Evolutionary conservation across 2,113 vertebrate genomes (phyloP), one percentile per base, ranked within the genome.

Genomic region (Solea senegalensis): DNA sequence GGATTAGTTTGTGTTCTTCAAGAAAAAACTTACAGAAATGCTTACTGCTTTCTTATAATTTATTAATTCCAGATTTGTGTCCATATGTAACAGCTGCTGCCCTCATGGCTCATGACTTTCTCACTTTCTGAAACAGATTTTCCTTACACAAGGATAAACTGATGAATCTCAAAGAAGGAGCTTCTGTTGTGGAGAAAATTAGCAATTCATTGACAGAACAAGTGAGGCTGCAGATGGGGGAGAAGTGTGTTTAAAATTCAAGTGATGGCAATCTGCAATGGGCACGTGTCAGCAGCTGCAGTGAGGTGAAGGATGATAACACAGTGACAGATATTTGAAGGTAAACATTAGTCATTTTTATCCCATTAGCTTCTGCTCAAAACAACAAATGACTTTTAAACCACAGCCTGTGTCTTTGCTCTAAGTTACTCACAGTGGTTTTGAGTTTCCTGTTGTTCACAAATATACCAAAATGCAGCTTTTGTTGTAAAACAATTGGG

Each of bases 261-360:
- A 68, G 43, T 41, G 43, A 61, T 74, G 73, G 28, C 69, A 66
- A 80, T 82, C 56, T 70, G 53, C 48, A 54, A 34, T 73, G 64
- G 71, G 58, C 13, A 27, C 14, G 43, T 63, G 57, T 51, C 51
- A 65, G 61, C 59, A 56, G 57, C 49, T 40, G 14, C 55, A 46
- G 41, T 7, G 64, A 48, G 61, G 48, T 66, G 66, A 80, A 40
- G 14, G 40, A 67, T 64, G 68, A 74, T 67, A 56, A 72, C 16
- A 69, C 40, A 8, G 60, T 65, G 58, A 76, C 65, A 63, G 56
- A 51, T 69, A 66, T 65, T 48, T 81, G 63, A 79, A 62, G 69
- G 54, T 85, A 72, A 51, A 26, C 61, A 78, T 80, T 49, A 52
- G 54, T 80, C 81, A 74, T 64, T 65, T 43, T 74, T 7, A 39